Base-by-base conservation (phyloP, 2,888 invertebrate genomes). In the Xestia c-nigrum region DNA sequence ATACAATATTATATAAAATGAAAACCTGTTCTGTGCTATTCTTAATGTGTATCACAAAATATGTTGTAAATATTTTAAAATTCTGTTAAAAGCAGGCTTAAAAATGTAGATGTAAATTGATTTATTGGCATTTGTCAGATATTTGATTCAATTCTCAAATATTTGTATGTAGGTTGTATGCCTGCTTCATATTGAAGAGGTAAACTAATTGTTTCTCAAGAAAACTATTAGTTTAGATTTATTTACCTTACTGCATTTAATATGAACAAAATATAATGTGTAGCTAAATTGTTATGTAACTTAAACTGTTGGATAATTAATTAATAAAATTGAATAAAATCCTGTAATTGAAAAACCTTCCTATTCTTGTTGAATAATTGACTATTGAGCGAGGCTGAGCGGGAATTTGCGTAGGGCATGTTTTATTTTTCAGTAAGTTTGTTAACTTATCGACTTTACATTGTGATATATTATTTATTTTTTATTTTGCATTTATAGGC, bases 171-270 rank as follows among this genome's bases (percentile, higher is more conserved):
- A 52, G 68, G 83, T 77, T 80, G 74, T 76, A 61, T 68, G 55
- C 68, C 88, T 86, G 73, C 83, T 89, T 88, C 89, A 89, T 84
- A 88, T 89, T 89, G 87, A 89, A 89, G 89, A 84, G 68, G 78
- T 72, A 59, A 88, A 80, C 65, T 83, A 69, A 77, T 78, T 69
- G 76, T 84, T 75, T 85, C 72, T 74, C 65, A 63, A 81, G 67
- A 81, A 78, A 78, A 64, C 66, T 24, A 72, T 85, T 80, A 78
- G 74, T 76, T 84, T 78, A 87, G 75, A 76, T 81, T 77, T 78
- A 81, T 86, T 83, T 78, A 81, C 78, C 74, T 81, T 71, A 83
- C 77, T 86, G 86, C 89, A 88, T 89, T 88, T 85, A 87, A 78
- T 80, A 82, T 78, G 81, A 88, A 84, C 86, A 89, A 87, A 87